Evolutionary conservation across 2,113 vertebrate species (phyloP).

Genomic region (Archocentrus centrarchus): DNA sequence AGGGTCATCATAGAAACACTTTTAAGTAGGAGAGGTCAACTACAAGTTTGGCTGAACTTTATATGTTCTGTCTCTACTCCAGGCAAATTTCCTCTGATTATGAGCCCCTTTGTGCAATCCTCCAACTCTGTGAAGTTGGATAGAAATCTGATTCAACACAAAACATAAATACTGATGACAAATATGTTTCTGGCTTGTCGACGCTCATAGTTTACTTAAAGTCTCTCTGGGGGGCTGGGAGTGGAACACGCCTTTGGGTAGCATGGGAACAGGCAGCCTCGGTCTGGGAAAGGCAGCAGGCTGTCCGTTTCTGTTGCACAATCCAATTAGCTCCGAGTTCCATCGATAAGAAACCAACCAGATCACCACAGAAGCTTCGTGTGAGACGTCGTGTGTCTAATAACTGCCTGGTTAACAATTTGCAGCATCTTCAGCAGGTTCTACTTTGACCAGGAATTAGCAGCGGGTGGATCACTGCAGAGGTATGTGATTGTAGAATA

Average conservation of each 20-base stretch:
- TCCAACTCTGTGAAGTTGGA: background rate
- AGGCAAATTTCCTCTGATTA: background rate
- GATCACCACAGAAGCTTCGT: constrained; percentile 46
- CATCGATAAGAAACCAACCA: constrained; percentile 54
- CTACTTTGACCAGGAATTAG: background rate
- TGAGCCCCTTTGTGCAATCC: background rate
- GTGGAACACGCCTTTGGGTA: constrained; percentile 33
- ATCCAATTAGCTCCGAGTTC: constrained; percentile 67
- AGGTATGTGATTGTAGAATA: constrained; percentile 33
- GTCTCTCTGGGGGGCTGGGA: constrained; percentile 23
- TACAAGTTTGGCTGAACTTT: background rate
- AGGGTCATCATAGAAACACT: background rate
- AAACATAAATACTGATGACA: background rate
- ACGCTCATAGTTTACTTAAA: constrained; percentile 39
- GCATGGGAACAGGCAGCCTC: constrained; percentile 55
- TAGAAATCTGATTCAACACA: background rate
- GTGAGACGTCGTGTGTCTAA: constrained; percentile 23
- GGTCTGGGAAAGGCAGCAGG: constrained; percentile 82
- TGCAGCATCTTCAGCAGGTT: constrained; percentile 23
- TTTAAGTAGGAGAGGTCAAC: background rate
- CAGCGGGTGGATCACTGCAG: background rate
- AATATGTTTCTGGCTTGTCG: constrained; percentile 1
- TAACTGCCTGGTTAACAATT: background rate
- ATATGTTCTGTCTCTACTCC: too few species aligned
- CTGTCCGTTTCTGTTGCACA: constrained; percentile 66